Base-by-base conservation (phyloP, 2,888 invertebrate species). In the Cataglyphis rosenhaueri region DNA sequence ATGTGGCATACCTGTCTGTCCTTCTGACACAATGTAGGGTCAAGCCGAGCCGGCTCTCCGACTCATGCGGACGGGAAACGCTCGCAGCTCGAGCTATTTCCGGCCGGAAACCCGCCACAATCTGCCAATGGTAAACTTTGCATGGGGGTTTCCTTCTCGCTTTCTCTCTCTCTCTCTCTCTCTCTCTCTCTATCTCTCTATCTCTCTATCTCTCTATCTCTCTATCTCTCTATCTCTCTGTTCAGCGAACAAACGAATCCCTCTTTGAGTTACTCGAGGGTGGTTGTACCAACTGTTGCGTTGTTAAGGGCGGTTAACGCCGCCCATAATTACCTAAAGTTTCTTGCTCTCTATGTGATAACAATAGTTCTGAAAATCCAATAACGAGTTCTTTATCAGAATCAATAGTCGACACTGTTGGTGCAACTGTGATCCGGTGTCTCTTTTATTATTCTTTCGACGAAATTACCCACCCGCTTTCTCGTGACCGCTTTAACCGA, bases 51-150 rank as follows among this genome's bases (percentile, higher is more conserved):
- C 91, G 95, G 96, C 94, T 95, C 97, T 93, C 97, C 97, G 93
- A 96, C 96, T 93, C 96, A 96, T 95, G 96, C 95, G 95, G 96
- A 96, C 95, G 96, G 96, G 95, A 97, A 97, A 95, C 97, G 97
- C 92, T 96, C 96, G 93, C 96, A 96, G 95, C 96, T 97, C 95
- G 97, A 97, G 95, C 96, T 97, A 94, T 96, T 96, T 95, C 96
- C 96, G 92, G 95, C 96, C 92, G 95, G 95, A 91, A 94, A 94
- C 91, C 95, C 95, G 94, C 96, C 96, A 94, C 96, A 96, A 95
- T 97, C 97, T 95, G 96, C 97, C 95, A 97, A 97, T 96, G 97
- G 97, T 97, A 97, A 97, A 96, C 93, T 90, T 92, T 92, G 93
- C 93, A 93, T 93, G 93, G 92, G 92, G 78, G 90, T 86, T 89